Percentiles rank a stretch among this genome's conserved stretches.
phyloP scores from a whole-genome alignment of 2,113 vertebrate genomes.

The Psilopogon haemacephalus region DNA sequence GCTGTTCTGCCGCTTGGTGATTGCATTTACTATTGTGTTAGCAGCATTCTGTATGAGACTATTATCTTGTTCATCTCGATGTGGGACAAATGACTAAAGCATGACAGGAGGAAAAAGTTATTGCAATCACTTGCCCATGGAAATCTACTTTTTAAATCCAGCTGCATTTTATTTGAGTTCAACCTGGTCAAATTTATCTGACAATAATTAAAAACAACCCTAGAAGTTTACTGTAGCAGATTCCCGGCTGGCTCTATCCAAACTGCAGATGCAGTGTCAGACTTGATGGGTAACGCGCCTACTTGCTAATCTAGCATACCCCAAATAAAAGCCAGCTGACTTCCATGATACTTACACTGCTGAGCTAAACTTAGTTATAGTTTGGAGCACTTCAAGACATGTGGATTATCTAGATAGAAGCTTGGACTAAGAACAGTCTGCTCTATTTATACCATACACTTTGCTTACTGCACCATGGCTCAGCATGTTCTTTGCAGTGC shows the following conservation, averaged over 20 bases:
- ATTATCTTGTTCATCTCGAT: conserved; percentile 78
- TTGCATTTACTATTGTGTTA: conserved; percentile 81
- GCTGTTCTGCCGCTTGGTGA: conserved; percentile 91
- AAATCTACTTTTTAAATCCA: not conserved
- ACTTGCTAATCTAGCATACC: not conserved
- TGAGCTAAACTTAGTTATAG: conserved; percentile 40
- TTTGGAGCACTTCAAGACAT: conserved; percentile 9
- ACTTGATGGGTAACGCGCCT: not conserved
- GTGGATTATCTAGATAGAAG: conserved; percentile 11
- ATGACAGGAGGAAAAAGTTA: not conserved
- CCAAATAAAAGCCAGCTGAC: conserved; percentile 6
- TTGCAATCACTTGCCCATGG: not conserved
- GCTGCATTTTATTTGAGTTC: not conserved
- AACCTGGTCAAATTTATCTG: not conserved
- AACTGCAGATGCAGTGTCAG: not conserved
- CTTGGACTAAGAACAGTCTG: conserved; percentile 29
- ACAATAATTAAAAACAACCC: not conserved
- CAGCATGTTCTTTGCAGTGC: not conserved
- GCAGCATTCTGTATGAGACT: conserved; percentile 85
- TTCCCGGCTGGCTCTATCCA: not conserved
- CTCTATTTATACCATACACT: conserved; percentile 30
- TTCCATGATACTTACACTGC: not conserved
- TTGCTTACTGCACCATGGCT: not conserved
- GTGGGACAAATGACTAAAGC: conserved; percentile 82
- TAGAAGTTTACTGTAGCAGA: not conserved